Base-by-base conservation (phyloP, 92 coral and sea anemone genomes). In the Siderastrea siderea region DNA sequence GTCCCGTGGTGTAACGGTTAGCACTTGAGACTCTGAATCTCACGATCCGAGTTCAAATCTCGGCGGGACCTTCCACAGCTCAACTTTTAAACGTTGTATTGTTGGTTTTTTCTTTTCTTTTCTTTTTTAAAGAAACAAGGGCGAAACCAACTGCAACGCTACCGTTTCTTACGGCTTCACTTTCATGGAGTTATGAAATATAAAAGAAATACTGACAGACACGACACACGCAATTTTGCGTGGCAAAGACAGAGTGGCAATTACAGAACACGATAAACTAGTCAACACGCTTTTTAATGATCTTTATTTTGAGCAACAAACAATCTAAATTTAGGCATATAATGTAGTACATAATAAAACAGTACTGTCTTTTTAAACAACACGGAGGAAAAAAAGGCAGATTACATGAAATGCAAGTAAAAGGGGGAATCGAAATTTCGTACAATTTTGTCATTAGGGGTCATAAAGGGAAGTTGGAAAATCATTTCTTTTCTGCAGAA, bases 1-100 rank as follows among this genome's bases (percentile, higher is more conserved):
- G 98, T 94, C 95, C 94, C 84, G 94, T 97, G 98, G 97, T 97
- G 98, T 93, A 94, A 97, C 92, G 98, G 96, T 95, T 91, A 92
- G 98, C 98, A 95, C 99, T 92, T 95, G 93, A 90, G 99, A 97
- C 98, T 97, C 98, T 92, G 98, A 95, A 96, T 96, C 99, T 92
- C 94, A 96, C 93, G 95, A 96, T 95, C 99, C 98, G 99, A 97
- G 98, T 94, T 95, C 97, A 91, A 95, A 86, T 97, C 98, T 97
- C 99, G 99, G 98, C 93, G 87, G 95, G 95, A 95, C 99, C 98
- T 95, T 0, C 0, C 38, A 26, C 0, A 26, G 0, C 0, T 26
- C 0, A 26, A 26, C 38, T 26, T 26, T 26, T 26, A 0, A 3
- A 3, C 17, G 69, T 92, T 83, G 54, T 80, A 7, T 14, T 8